Base-by-base conservation (phyloP, 2,113 vertebrate genomes). In the Holacanthus passer region DNA sequence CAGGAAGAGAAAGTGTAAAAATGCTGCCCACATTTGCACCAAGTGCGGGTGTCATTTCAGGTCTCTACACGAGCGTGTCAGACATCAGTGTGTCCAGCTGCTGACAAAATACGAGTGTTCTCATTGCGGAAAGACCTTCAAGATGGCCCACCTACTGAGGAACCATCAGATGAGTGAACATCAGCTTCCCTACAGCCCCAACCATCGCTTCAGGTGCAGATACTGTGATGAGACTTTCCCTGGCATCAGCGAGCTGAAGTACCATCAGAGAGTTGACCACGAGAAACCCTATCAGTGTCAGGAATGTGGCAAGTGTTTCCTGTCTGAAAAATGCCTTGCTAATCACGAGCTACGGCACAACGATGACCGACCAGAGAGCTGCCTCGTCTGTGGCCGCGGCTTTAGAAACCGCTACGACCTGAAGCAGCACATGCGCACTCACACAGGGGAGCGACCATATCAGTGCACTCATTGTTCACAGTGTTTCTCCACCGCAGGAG, bases 81-180 rank as follows among this genome's bases (percentile, higher is more conserved):
- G 93, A 14, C 94, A 94, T 56, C 91, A 93, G 76, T 94, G 94
- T n/a, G 88, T 93, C 48, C 92, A 94, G 85, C 84, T 93, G 70
- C 76, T 92, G 65, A 91, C 89, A 0, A 93, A 92, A 31, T 94
- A 93, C 2, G 93, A 94, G 68, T 94, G 94, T 8, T 90, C 94
- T 24, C 94, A 94, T 27, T 94, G 94, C 0, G 92, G 94, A 1
- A 94, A 94, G 87, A 90, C 86, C 14, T 94, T 94, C 81, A 93
- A 93, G 78, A 93, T 92, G 92, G 91, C 91, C 3, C 90, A 93
- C 68, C 64, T 93, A 63, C 83, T 94, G 62, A 87, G 90, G 73
- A 94, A 94, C 81, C 94, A 94, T 68, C 92, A 93, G 86, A 82
- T 94, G 92, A 93, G 83, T 1, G 93, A 94, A 4, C 94, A 94